A percentile compares a stretch with the other conserved stretches of the same genome.
These are phyloP conservation scores for Grus americana DNA, from an alignment of 2,113 vertebrate genomes.

Conservation along the genomic window DNA sequence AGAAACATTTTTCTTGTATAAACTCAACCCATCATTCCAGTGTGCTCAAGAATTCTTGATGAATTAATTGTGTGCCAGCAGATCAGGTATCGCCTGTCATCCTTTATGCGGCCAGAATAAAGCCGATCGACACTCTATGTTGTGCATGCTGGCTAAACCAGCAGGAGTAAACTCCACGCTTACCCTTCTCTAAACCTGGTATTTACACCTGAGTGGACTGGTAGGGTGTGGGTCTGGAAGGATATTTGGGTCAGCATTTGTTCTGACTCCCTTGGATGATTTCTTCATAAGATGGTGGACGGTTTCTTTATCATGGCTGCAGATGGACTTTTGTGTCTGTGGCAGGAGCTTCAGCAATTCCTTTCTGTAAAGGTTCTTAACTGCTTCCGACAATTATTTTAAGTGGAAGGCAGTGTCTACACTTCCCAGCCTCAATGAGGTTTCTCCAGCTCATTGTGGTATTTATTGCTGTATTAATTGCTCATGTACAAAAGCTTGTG, in stretches of 20 bases:
- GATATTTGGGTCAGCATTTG: neutral
- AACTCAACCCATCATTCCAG: neutral
- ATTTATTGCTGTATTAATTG: conserved; percentile 41
- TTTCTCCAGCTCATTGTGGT: neutral
- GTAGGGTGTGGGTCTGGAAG: neutral
- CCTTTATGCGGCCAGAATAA: neutral
- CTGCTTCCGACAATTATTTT: neutral
- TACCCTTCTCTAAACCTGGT: neutral
- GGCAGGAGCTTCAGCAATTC: neutral
- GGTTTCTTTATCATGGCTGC: neutral
- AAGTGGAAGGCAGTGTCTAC: conserved; percentile 14
- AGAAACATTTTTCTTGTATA: neutral
- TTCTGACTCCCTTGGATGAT: neutral
- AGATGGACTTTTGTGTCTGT: neutral
- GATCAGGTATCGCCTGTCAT: accelerated
- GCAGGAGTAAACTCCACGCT: neutral
- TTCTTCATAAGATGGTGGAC: neutral
- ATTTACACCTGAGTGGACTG: neutral
- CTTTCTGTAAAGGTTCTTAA: neutral
- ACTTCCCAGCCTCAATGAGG: neutral
- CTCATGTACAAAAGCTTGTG: conserved; percentile 2
- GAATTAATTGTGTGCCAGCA: neutral
- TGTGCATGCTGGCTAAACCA: neutral
- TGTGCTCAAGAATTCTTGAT: neutral
- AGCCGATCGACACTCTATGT: accelerated